phyloP scores from a whole-genome alignment of 2,797 vertebrate species.

The Erethizon dorsatum region DNA sequence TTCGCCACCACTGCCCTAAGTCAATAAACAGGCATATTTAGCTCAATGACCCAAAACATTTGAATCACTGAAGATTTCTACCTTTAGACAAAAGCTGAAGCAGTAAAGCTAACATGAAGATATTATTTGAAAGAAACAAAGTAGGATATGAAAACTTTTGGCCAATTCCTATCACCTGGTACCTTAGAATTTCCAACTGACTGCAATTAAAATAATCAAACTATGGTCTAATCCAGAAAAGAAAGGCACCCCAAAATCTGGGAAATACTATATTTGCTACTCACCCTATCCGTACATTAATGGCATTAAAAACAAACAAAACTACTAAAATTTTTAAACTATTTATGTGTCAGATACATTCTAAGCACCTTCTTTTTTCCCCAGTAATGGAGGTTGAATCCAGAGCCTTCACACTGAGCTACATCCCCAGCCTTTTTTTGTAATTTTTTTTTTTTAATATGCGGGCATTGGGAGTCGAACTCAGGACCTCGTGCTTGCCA shows the following conservation, averaged over 20 bases:
- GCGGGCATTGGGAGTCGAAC: too few relatives aligned
- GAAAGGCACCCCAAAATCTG: slow-evolving; percentile 27
- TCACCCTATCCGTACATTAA: background rate
- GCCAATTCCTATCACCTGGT: background rate
- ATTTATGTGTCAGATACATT: background rate
- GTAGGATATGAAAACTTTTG: background rate
- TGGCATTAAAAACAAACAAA: slow-evolving; percentile 33
- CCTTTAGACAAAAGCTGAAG: background rate
- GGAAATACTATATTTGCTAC: background rate
- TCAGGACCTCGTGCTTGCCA: too few relatives aligned
- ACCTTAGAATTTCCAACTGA: slow-evolving; percentile 33
- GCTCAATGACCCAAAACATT: background rate
- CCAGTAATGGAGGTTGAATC: background rate
- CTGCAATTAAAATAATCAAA: slow-evolving; percentile 28
- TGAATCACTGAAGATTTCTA: background rate
- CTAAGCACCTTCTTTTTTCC: background rate
- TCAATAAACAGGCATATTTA: slow-evolving; percentile 2
- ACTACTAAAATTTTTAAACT: background rate
- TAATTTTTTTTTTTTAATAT: background rate
- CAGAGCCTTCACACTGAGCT: background rate
- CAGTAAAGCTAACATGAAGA: background rate
- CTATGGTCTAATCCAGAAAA: background rate
- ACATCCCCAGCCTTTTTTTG: background rate
- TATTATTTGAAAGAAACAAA: slow-evolving; percentile 16
- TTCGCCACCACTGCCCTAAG: background rate